These are phyloP conservation scores for Drosophila burlai DNA, from an alignment of 1,140 invertebrate genomes.

Conservation along the genomic window DNA sequence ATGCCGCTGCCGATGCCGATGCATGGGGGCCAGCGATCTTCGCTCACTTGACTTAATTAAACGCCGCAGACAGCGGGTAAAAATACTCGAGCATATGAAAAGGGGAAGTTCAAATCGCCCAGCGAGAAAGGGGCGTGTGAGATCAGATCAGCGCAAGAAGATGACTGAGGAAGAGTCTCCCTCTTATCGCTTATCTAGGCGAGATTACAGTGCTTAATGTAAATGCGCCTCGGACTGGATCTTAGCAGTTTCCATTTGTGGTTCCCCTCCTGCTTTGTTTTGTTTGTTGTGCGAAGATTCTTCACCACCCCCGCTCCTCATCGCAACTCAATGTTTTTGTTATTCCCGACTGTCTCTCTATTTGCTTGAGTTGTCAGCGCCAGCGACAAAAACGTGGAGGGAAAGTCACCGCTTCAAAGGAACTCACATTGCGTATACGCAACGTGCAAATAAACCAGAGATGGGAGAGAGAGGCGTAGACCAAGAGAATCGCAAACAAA, in stretches of 20 bases:
- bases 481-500: constrained; percentile 56
- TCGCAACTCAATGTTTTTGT: constrained; percentile 8
- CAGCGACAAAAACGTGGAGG: constrained; percentile 52
- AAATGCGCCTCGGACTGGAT: constrained; percentile 37
- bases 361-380: constrained; percentile 65
- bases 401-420: constrained; percentile 71
- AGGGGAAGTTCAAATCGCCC: constrained; percentile 51
- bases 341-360: constrained; percentile 40
- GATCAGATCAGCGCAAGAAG: constrained; percentile 47
- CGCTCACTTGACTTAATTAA: constrained; percentile 83
- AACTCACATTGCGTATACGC: constrained; percentile 80
- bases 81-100: constrained; percentile 53
- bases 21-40: constrained; percentile 68
- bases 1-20: constrained; percentile 28
- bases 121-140: constrained; percentile 50
- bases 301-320: neutral
- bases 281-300: constrained; percentile 24
- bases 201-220: constrained; percentile 47
- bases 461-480: constrained; percentile 1
- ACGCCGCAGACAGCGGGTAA: constrained; percentile 53
- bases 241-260: constrained; percentile 19
- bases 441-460: constrained; percentile 68
- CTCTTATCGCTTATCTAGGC: constrained; percentile 68
- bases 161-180: constrained; percentile 41
- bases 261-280: neutral